Base-by-base conservation (phyloP, 2,797 vertebrate species). In the Loriculus beryllinus region DNA sequence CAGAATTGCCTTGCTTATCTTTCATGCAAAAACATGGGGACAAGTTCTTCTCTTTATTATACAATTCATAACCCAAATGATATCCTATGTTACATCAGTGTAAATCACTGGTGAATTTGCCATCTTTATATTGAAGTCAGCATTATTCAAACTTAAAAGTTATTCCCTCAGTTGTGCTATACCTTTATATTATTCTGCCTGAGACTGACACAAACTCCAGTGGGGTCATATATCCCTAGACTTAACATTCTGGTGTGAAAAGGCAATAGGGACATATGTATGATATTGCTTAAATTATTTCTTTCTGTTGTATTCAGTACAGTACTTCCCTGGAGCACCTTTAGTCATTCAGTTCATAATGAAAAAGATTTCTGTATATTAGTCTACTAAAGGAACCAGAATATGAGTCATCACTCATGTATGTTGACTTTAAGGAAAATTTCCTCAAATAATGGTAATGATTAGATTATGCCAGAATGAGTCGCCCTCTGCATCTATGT, bases 241-340 rank as follows among this genome's bases (percentile, higher is more conserved):
- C 96, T 94, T 93, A 95, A 96, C 70, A 94, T 96, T 97, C 94
- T 91, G 81, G 52, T 70, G 78, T 57, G 48, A 60, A 96, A 93
- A 93, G 91, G 60, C 77, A 95, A 91, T 40, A 75, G 92, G 84
- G 90, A 95, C 92, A 93, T 95, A 89, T 77, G 49, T 95, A 75
- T 74, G 96, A 95, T 95, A 91, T 87, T 90, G 92, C 90, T 96
- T 80, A 94, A 97, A 97, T 96, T 94, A 93, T 95, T 96, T 96
- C 92, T 87, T 91, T 94, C 94, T 83, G 80, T 96, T 93, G 47
- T 96, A 81, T 93, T 95, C 79, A 94, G 68, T 87, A 93, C 63
- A 93, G 65, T 68, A 88, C 87, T 94, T 96, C 88, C 93, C 96
- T 79, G 56, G 95, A 96, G 95, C 91, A 93, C 90, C 75, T 95